These are phyloP conservation scores for Bradypus variegatus DNA, from an alignment of 2,797 vertebrate species.

Conservation along the genomic window DNA sequence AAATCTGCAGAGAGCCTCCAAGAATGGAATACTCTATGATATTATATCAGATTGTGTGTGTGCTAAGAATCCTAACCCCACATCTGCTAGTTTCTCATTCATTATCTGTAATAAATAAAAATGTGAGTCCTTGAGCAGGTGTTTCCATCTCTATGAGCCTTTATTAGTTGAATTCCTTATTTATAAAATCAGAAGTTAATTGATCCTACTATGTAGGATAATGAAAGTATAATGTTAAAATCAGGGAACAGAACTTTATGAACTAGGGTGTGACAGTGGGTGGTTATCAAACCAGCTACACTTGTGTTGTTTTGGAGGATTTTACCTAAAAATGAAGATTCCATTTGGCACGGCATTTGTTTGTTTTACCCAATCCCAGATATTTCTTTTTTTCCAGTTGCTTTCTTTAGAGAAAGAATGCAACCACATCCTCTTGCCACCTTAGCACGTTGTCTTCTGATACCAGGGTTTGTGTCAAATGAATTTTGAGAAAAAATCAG, in stretches of 20 bases:
- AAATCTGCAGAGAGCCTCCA: background rate
- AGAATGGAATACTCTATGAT: background rate
- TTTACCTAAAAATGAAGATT: background rate
- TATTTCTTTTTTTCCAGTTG: background rate
- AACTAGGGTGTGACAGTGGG: no score
- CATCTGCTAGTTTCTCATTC: background rate
- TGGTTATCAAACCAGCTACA: no score
- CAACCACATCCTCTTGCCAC: rapidly evolving
- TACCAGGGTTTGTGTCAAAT: no score
- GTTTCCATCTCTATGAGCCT: background rate
- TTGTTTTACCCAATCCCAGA: no score
- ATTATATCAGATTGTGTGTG: background rate
- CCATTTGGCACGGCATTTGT: background rate
- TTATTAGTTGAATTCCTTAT: background rate
- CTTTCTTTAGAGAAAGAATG: background rate
- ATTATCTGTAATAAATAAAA: background rate
- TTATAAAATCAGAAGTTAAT: background rate
- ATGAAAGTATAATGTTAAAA: rapidly evolving
- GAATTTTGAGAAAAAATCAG: background rate
- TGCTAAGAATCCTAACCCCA: background rate
- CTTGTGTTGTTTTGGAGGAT: background rate
- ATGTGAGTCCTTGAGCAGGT: no score
- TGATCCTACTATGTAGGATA: background rate
- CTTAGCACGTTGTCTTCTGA: background rate
- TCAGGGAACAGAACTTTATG: rapidly evolving